phyloP scores from a whole-genome alignment of 2,888 invertebrate species.

The Argyresthia goedartella region DNA sequence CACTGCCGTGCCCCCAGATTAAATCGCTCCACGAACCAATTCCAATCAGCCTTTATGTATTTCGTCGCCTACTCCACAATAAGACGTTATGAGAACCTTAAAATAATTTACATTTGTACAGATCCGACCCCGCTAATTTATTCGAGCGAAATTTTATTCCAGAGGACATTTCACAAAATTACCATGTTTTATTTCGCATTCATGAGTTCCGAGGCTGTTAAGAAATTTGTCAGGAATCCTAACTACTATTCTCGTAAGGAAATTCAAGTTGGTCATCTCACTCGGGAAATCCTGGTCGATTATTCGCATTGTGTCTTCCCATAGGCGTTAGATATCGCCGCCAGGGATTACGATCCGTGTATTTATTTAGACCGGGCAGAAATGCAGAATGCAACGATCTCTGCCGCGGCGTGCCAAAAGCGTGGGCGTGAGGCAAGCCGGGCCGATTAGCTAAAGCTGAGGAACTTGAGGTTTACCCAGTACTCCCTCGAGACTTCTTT shows the following conservation, averaged over 20 bases:
- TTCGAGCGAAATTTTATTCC: conserved; percentile 33
- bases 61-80: background rate
- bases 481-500: too few species aligned
- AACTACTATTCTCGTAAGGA: conserved; percentile 24
- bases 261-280: conserved; percentile 13
- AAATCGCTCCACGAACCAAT: too few species aligned
- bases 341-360: conserved; percentile 47
- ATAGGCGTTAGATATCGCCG: background rate
- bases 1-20: too few species aligned
- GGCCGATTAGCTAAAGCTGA: conserved; percentile 20
- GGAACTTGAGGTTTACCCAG: too few species aligned
- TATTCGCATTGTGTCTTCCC: conserved; percentile 19
- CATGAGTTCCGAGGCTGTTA: conserved; percentile 40
- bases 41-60: too few species aligned
- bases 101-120: conserved; percentile 8
- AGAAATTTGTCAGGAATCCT: conserved; percentile 30
- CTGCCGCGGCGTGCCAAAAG: conserved; percentile 47
- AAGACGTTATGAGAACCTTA: background rate
- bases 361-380: conserved; percentile 43
- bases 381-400: conserved; percentile 47
- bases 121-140: conserved; percentile 29
- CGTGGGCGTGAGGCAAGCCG: conserved; percentile 35
- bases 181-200: conserved; percentile 39
- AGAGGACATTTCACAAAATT: conserved; percentile 30
- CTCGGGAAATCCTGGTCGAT: conserved; percentile 23